Conservation (phyloP, 2,888 invertebrate genomes). For the Rhorus exstirpatorius region DNA sequence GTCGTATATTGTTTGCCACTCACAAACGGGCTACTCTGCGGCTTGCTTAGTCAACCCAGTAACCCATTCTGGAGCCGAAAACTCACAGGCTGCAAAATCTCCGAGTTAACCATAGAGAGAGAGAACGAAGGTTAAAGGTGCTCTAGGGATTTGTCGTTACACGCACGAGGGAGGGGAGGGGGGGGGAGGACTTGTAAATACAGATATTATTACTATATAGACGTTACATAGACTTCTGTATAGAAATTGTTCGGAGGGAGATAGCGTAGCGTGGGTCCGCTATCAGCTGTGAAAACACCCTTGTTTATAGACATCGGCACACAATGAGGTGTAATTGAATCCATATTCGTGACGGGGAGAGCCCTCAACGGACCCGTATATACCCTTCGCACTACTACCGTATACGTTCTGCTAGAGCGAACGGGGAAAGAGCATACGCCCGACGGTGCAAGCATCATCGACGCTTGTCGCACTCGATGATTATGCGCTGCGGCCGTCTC, state of each 20-base stretch:
- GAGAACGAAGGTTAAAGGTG: constrained; percentile 26
- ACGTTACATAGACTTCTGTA: constrained; percentile 11
- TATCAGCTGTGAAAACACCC: constrained; percentile 85
- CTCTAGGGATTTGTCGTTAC: constrained; percentile 19
- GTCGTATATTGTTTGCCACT: no score
- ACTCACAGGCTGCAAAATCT: not conserved
- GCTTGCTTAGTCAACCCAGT: not conserved
- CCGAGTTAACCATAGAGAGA: not conserved
- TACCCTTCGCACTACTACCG: constrained; percentile 10
- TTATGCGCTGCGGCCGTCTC: constrained; percentile 25
- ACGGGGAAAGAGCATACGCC: constrained; percentile 35
- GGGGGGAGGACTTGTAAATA: constrained; percentile 22
- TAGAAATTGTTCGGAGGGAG: constrained; percentile 25
- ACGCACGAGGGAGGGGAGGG: not conserved
- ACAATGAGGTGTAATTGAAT: constrained; percentile 85
- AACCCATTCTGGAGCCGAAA: constrained; percentile 8
- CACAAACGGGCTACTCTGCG: not conserved
- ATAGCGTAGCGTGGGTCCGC: constrained; percentile 64
- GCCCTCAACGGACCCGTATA: constrained; percentile 43
- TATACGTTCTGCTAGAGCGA: constrained; percentile 57
- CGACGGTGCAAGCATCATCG: constrained; percentile 48
- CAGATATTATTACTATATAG: constrained; percentile 45
- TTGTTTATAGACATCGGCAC: constrained; percentile 83
- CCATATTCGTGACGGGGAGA: constrained; percentile 78
- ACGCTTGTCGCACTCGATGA: constrained; percentile 60